Percentiles rank a stretch among this genome's conserved stretches.
These are phyloP conservation scores for Holacanthella duospinosa DNA, from an alignment of 2,888 invertebrate species.

Conservation along the genomic window DNA sequence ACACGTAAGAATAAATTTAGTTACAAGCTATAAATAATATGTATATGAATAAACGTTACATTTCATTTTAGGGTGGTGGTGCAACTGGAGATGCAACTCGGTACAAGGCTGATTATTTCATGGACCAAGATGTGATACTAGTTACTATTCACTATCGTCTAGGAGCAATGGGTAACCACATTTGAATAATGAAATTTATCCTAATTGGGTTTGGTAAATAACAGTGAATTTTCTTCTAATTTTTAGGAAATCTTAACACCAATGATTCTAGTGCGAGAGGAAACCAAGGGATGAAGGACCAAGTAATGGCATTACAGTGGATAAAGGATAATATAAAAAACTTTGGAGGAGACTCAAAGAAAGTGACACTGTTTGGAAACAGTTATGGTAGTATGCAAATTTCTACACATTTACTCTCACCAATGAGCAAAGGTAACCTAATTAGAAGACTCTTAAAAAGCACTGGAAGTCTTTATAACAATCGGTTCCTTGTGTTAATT, in stretches of 20 bases:
- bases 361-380: conserved; percentile 17
- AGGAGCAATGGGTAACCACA: conserved; percentile 4
- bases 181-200: too few relatives aligned
- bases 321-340: conserved; percentile 8
- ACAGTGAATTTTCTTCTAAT: not conserved
- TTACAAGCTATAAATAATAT: too few relatives aligned
- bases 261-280: conserved; percentile 7
- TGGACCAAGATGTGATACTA: conserved; percentile 14
- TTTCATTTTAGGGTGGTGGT: too few relatives aligned
- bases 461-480: too few relatives aligned
- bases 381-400: conserved; percentile 14
- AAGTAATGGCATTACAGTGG: conserved; percentile 10
- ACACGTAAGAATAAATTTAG: too few relatives aligned
- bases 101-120: conserved; percentile 12
- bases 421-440: conserved; percentile 16
- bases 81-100: conserved; percentile 8
- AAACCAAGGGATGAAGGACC: conserved; percentile 11
- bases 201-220: too few relatives aligned
- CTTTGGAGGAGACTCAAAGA: conserved; percentile 6
- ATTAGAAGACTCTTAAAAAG: too few relatives aligned
- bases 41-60: too few relatives aligned
- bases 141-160: conserved; percentile 9
- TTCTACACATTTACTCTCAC: conserved; percentile 12
- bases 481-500: too few relatives aligned
- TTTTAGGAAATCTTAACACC: conserved; percentile 9